These are phyloP conservation scores for Halisarca cf. caerulea DNA, from an alignment of 37 sponge, comb jelly and placozoan species.

Conservation along the genomic window DNA sequence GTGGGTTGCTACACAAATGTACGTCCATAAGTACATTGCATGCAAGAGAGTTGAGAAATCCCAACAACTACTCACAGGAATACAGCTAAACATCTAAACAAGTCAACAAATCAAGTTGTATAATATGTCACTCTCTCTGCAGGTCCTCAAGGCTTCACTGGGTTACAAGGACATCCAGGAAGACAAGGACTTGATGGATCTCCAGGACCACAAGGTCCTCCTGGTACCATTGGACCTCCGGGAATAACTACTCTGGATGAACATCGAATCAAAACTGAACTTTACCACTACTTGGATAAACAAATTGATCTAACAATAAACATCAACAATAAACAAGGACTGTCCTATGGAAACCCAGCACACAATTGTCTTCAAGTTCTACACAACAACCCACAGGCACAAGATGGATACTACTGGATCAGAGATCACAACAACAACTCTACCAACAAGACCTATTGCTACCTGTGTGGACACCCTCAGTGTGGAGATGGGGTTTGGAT, in stretches of 20 bases:
- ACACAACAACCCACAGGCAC: too few relatives aligned
- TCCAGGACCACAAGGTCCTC: conserved; percentile 11
- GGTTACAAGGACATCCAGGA: neutral
- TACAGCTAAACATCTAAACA: too few relatives aligned
- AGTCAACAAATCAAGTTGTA: too few relatives aligned
- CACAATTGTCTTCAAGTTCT: too few relatives aligned
- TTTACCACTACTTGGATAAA: neutral
- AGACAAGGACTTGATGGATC: neutral
- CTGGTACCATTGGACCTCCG: neutral
- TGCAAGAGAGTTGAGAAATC: too few relatives aligned
- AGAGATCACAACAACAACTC: neutral
- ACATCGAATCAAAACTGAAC: neutral
- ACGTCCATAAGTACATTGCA: too few relatives aligned
- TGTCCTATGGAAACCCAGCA: too few relatives aligned
- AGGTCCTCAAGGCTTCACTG: neutral
- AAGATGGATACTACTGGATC: conserved; percentile 10
- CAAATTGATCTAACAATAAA: too few relatives aligned
- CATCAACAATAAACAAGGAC: too few relatives aligned
- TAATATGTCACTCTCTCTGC: too few relatives aligned
- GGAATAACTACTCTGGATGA: neutral
- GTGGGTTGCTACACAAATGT: too few relatives aligned
- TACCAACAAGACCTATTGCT: neutral
- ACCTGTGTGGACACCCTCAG: neutral
- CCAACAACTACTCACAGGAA: too few relatives aligned
- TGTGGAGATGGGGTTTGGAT: conserved; percentile 23